phyloP scores from a whole-genome alignment of 2,888 invertebrate genomes.

The Nymphalis c-album region DNA sequence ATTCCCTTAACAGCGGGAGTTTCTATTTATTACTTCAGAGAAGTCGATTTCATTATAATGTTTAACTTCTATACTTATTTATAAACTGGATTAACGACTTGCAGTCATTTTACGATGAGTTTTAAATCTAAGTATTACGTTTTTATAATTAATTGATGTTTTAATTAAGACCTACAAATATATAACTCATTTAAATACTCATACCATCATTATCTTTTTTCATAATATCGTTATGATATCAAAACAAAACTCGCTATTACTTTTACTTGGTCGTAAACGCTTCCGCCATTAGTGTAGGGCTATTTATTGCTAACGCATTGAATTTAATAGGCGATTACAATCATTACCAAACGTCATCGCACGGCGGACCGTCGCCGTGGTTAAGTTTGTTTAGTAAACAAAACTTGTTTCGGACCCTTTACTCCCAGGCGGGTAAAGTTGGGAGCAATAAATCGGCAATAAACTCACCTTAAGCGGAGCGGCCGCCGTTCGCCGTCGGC shows the following conservation, averaged over 20 bases:
- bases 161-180: not conserved
- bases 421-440: slow-evolving; percentile 58
- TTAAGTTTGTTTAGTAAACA: slow-evolving; percentile 71
- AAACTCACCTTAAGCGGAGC: slow-evolving; percentile 79
- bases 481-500: slow-evolving; percentile 75
- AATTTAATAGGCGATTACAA: slow-evolving; percentile 31
- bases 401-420: slow-evolving; percentile 60
- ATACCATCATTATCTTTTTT: slow-evolving; percentile 7
- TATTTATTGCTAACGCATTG: slow-evolving; percentile 40
- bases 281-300: slow-evolving; percentile 39
- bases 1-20: slow-evolving; percentile 4
- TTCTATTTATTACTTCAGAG: slow-evolving; percentile 1
- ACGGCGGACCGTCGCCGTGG: slow-evolving; percentile 49
- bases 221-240: slow-evolving; percentile 13
- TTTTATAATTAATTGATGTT: slow-evolving; percentile 1
- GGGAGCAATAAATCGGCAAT: slow-evolving; percentile 77
- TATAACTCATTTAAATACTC: not conserved
- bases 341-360: slow-evolving; percentile 30
- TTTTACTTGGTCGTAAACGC: not conserved
- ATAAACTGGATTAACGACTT: slow-evolving; percentile 2
- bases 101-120: not conserved
- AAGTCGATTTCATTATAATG: slow-evolving; percentile 2
- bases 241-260: slow-evolving; percentile 7
- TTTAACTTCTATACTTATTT: slow-evolving; percentile 10
- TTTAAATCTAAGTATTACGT: not conserved